A percentile compares a stretch with the other conserved stretches of the same genome.
These are phyloP conservation scores for Tychaedon coryphoeus DNA, from an alignment of 2,113 vertebrate genomes.

Conservation along the genomic window DNA sequence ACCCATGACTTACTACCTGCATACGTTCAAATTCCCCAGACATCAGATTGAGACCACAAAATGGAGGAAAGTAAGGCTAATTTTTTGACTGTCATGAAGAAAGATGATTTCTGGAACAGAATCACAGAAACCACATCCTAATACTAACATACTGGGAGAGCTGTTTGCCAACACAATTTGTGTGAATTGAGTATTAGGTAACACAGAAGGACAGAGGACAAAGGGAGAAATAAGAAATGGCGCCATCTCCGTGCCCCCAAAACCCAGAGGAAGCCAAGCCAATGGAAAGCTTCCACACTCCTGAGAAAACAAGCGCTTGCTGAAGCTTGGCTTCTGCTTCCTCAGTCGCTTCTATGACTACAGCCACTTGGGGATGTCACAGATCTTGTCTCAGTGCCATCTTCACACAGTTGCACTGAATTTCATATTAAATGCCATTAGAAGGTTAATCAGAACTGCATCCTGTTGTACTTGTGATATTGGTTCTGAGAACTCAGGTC, in stretches of 20 bases:
- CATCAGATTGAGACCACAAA: conserved; percentile 14
- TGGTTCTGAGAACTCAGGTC: not conserved
- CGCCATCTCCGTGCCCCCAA: not conserved
- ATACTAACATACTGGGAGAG: not conserved
- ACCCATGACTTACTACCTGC: conserved; percentile 40
- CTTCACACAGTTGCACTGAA: not conserved
- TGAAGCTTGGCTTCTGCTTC: not conserved
- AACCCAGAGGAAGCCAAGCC: not conserved
- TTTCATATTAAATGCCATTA: not conserved
- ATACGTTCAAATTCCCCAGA: not conserved
- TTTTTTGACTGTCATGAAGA: conserved; percentile 54
- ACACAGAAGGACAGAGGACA: conserved; percentile 31
- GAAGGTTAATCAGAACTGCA: not conserved
- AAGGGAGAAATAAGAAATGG: conserved; percentile 26
- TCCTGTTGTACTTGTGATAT: not conserved
- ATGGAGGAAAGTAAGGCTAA: conserved; percentile 31
- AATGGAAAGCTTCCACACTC: conserved; percentile 33
- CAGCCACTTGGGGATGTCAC: not conserved
- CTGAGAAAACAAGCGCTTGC: conserved; percentile 15
- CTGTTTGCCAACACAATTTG: conserved; percentile 20
- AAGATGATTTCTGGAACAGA: conserved; percentile 47
- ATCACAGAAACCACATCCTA: conserved; percentile 38
- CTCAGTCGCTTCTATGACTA: not conserved
- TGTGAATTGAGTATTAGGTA: conserved; percentile 29
- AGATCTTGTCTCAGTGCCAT: not conserved